Evolutionary conservation across 2,888 invertebrate genomes (phyloP).

Genomic region (Bellardia pandia): DNA sequence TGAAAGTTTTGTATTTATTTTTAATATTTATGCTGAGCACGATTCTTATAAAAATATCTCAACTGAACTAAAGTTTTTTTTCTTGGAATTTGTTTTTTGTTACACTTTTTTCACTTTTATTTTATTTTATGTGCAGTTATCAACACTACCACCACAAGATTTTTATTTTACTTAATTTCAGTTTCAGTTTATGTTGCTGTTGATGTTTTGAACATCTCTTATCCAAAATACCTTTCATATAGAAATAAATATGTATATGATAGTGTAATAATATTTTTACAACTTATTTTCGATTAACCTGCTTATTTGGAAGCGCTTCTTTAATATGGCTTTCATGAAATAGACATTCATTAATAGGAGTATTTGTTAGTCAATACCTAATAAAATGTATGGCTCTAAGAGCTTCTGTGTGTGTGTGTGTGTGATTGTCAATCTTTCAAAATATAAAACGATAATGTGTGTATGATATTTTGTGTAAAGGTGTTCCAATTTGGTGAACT

Average conservation of each 20-base stretch:
- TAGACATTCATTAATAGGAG: neutral
- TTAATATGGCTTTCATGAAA: conserved; percentile 2
- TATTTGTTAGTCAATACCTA: too few relatives aligned
- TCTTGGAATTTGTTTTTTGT: neutral
- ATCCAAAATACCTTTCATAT: neutral
- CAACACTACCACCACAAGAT: conserved; percentile 15
- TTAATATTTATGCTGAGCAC: conserved; percentile 65
- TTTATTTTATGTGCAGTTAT: conserved; percentile 42
- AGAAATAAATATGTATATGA: neutral
- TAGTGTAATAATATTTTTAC: conserved; percentile 42
- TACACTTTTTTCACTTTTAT: neutral
- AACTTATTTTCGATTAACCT: conserved; percentile 61
- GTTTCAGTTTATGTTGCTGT: neutral
- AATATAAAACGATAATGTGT: neutral
- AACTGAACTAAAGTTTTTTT: conserved; percentile 34
- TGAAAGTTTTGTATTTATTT: conserved; percentile 57
- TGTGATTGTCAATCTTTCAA: neutral
- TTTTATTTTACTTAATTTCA: conserved; percentile 9
- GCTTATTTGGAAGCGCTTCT: conserved; percentile 8
- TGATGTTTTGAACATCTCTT: neutral
- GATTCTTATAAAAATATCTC: conserved; percentile 61
- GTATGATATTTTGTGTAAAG: neutral
- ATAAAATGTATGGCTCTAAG: neutral
- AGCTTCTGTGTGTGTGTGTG: neutral
- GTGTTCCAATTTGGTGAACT: neutral